Base-by-base conservation (phyloP, 2,888 invertebrate genomes). In the Cosmorhoe ocellata region DNA sequence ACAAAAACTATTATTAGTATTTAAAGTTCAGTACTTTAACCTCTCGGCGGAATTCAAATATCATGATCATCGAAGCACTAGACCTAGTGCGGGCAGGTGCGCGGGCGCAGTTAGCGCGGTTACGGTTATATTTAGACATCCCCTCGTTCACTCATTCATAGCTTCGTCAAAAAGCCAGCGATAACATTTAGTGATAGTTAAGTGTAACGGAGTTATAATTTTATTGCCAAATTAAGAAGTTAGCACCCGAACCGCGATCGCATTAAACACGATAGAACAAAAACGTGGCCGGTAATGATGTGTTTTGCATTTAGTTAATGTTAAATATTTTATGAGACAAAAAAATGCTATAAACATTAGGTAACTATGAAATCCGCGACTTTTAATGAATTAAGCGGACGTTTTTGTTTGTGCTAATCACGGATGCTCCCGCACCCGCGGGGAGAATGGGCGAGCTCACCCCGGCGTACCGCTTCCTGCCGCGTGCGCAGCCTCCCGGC, bases 111-210 rank as follows among this genome's bases (percentile, higher is more conserved):
- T 43, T 32, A 28, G 32, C 38, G 38, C 42, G 32, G 49, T 38
- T 50, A 43, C 27, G 5, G 9, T 33, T 43, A 43, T 33, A 32
- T 39, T 27, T 43, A 43, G 22, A 48, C 24, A 18, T 3, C 33
- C 27, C 18, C n/a, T 28, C 28, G 38, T 44, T 39, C 50, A 50
- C 44, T 50, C 43, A 50, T 50, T 50, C 43, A 50, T 44, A 30
- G 22, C 38, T 38, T n/a, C 26, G 11, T 11, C 8, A 24, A 3
- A 3, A 18, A 26, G 31, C 14, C 14, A 8, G 10, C 31, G 13
- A 22, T 42, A 26, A 10, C 22, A 18, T 11, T 3, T 0, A n/a
- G n/a, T n/a, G n/a, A n/a, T n/a, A 7, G 1, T 1, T 8, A 8
- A 22, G 22, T 1, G 36, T 36, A 24, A 24, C 24, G 6, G 1